These are phyloP conservation scores for Lagorchestes hirsutus DNA, from an alignment of 2,797 vertebrate species.

Conservation along the genomic window DNA sequence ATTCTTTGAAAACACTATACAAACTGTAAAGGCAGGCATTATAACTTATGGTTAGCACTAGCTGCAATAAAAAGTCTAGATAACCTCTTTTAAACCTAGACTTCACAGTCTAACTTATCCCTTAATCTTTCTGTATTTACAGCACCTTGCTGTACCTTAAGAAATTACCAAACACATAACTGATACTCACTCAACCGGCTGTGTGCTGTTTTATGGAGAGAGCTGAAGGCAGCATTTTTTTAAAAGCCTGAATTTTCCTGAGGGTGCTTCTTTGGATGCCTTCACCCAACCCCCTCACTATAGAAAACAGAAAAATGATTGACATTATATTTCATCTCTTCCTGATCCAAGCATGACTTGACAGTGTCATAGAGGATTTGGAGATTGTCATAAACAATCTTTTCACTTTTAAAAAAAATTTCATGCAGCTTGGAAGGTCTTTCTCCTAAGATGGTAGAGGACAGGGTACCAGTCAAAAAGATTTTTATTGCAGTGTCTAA, in stretches of 20 bases:
- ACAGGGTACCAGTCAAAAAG: not conserved
- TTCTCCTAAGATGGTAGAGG: not conserved
- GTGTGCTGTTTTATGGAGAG: not conserved
- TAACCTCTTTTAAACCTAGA: not conserved
- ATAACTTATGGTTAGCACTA: not conserved
- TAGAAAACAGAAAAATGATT: slow-evolving; percentile 39
- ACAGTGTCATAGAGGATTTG: slow-evolving; percentile 34
- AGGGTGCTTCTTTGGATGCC: not conserved
- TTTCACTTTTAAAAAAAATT: slow-evolving; percentile 31
- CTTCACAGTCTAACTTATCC: not conserved
- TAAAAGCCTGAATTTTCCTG: slow-evolving; percentile 37
- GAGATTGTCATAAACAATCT: slow-evolving; percentile 25
- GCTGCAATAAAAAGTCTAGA: not conserved
- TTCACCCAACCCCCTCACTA: not conserved
- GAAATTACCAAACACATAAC: not conserved
- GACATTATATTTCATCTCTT: slow-evolving; percentile 30
- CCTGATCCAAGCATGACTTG: slow-evolving; percentile 52
- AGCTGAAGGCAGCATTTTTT: not conserved
- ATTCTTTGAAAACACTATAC: not conserved
- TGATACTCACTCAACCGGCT: not conserved
- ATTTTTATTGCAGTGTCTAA: not conserved
- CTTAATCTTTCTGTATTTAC: not conserved
- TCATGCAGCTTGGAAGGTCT: not conserved
- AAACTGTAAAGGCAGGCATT: not conserved
- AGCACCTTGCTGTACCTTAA: not conserved